Percentiles rank a stretch among this genome's conserved stretches.
Evolutionary conservation across 2,113 vertebrate genomes (phyloP).

Genomic region (Apteryx mantelli): DNA sequence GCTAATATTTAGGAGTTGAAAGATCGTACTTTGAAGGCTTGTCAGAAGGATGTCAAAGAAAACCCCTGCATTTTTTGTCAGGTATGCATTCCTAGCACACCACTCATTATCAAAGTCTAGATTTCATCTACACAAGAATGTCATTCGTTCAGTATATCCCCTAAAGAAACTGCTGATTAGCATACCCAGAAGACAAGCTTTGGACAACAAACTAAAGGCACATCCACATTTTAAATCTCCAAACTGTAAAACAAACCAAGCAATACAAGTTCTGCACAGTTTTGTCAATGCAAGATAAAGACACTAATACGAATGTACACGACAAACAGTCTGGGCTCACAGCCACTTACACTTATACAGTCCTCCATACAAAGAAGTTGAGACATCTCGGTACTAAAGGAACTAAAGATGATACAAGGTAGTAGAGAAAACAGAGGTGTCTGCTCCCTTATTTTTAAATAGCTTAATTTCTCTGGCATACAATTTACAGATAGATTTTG

Average conservation of each 20-base stretch:
- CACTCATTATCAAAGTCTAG: background rate
- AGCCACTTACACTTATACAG: background rate
- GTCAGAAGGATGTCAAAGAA: background rate
- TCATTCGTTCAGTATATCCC: accelerated
- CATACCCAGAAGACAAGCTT: background rate
- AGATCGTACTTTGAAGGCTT: background rate
- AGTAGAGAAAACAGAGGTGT: background rate
- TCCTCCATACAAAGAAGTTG: background rate
- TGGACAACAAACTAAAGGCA: background rate
- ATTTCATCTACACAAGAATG: background rate
- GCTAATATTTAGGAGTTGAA: background rate
- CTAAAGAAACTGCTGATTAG: background rate
- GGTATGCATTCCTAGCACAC: background rate
- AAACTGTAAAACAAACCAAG: background rate
- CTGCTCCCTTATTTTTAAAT: background rate
- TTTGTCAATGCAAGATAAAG: background rate
- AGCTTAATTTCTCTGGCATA: background rate
- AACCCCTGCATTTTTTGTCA: background rate
- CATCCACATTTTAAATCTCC: background rate
- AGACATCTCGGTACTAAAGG: background rate
- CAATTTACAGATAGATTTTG: background rate
- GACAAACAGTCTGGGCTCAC: background rate
- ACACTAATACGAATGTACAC: background rate
- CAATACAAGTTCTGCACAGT: background rate
- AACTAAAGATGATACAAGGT: background rate